Percentiles rank a stretch among this genome's conserved stretches.
Evolutionary conservation across 2,113 vertebrate genomes (phyloP).

Genomic region (Rattus norvegicus): DNA sequence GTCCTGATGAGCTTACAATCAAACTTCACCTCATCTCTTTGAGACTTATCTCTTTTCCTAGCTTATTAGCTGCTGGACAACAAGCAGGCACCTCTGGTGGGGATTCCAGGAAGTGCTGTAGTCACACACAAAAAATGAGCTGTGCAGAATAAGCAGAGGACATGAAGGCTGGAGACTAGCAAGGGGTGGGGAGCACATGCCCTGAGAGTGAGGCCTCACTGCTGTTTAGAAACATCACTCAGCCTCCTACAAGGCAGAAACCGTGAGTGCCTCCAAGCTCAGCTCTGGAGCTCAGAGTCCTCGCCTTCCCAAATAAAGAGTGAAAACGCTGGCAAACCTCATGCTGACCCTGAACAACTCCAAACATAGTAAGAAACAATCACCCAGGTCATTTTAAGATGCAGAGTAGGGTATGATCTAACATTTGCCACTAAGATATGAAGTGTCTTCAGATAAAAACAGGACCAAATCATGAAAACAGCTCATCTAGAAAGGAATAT

Average conservation of each 20-base stretch:
- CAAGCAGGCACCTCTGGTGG: background rate
- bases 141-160: background rate
- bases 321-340: conserved; percentile 15
- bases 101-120: background rate
- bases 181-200: background rate
- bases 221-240: background rate
- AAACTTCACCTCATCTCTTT: background rate
- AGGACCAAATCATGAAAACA: background rate
- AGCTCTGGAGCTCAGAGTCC: background rate
- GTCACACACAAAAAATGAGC: background rate
- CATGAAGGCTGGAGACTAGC: background rate
- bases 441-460: conserved; percentile 6
- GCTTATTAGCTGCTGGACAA: background rate
- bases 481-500: background rate
- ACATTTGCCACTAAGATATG: background rate
- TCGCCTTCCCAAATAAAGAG: background rate
- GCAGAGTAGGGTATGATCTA: background rate
- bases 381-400: background rate
- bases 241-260: background rate
- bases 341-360: background rate
- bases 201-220: background rate
- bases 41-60: background rate
- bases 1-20: background rate
- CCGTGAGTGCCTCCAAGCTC: background rate
- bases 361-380: background rate